Conservation (phyloP, 2,888 invertebrate species). For the Troilus luridus region DNA sequence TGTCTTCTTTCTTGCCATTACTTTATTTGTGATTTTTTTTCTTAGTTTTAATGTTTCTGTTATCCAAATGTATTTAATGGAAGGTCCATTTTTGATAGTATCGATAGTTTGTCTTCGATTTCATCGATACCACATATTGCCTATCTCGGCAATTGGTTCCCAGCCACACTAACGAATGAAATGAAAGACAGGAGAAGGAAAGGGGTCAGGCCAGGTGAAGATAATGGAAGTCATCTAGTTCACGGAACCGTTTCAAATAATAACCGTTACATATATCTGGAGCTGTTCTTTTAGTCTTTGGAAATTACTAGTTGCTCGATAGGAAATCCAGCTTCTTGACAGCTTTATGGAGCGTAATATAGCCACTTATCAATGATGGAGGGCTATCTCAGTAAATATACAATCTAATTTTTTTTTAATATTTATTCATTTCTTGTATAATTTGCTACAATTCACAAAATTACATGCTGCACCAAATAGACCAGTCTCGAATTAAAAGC, state of each 20-base stretch:
- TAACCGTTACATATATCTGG: background rate
- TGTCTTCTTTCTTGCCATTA: too few species aligned
- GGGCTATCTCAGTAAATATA: background rate
- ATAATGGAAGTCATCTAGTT: conserved; percentile 19
- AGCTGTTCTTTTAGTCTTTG: background rate
- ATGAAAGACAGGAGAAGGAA: background rate
- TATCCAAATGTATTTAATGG: background rate
- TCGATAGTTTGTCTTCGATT: background rate
- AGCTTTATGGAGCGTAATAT: background rate
- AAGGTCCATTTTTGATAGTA: too few species aligned
- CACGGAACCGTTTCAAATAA: background rate
- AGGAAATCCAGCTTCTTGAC: background rate
- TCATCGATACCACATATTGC: background rate
- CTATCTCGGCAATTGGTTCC: background rate
- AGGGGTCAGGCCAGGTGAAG: background rate
- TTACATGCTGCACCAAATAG: too few species aligned
- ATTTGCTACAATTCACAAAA: too few species aligned
- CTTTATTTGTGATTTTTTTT: background rate
- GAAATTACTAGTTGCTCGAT: background rate
- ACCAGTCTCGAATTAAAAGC: too few species aligned
- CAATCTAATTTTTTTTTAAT: too few species aligned
- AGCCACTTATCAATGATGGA: background rate
- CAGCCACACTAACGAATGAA: background rate
- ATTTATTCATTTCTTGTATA: too few species aligned
- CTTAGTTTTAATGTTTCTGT: background rate